A percentile compares a stretch with the other conserved stretches of the same genome.
Conservation (phyloP, 2,888 invertebrate species). For the Ornithoptera priamus region DNA sequence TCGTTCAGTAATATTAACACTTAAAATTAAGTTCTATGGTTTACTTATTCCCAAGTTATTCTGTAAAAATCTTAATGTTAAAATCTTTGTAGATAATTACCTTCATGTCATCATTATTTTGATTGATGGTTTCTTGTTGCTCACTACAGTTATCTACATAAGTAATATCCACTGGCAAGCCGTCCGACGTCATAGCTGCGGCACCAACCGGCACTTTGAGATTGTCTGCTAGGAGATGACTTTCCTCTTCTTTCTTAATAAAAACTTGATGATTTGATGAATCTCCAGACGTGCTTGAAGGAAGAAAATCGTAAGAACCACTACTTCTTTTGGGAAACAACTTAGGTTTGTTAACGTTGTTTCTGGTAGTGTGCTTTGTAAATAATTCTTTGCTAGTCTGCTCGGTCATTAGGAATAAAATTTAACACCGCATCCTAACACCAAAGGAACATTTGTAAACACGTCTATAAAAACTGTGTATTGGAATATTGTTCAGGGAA, state of each 20-base stretch:
- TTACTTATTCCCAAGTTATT: no score
- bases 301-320: slow-evolving; percentile 31
- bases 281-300: slow-evolving; percentile 69
- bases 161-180: slow-evolving; percentile 39
- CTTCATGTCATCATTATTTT: slow-evolving; percentile 53
- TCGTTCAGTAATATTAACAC: no score
- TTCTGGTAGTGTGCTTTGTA: background rate
- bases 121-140: slow-evolving; percentile 50
- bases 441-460: slow-evolving; percentile 48
- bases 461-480: slow-evolving; percentile 38
- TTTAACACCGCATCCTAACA: slow-evolving; percentile 34
- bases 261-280: slow-evolving; percentile 54
- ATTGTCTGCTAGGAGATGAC: slow-evolving; percentile 48
- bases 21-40: no score
- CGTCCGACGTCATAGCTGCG: slow-evolving; percentile 31
- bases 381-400: slow-evolving; percentile 6
- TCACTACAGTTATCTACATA: slow-evolving; percentile 45
- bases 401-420: slow-evolving; percentile 23
- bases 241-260: slow-evolving; percentile 64
- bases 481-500: slow-evolving; percentile 30
- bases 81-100: slow-evolving; percentile 37
- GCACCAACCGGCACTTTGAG: slow-evolving; percentile 41
- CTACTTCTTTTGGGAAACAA: slow-evolving; percentile 3
- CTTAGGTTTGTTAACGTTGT: slow-evolving; percentile 8
- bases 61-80: no score